phyloP scores from a whole-genome alignment of 2,797 vertebrate genomes.

The Hylomyscus alleni region DNA sequence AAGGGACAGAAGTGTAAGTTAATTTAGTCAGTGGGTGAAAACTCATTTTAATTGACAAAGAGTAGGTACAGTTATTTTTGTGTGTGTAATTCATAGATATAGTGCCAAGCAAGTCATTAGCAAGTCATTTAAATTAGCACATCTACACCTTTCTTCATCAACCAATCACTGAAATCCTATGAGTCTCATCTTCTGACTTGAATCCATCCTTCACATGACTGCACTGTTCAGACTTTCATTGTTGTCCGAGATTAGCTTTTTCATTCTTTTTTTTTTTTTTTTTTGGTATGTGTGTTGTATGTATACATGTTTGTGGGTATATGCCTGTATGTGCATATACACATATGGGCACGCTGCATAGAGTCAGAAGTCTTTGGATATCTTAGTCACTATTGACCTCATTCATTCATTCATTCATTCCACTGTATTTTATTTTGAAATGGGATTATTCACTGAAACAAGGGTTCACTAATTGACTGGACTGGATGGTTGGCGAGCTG shows the following conservation, averaged over 20 bases:
- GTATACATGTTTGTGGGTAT: neutral
- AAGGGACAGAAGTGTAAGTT: neutral
- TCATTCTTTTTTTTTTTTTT: neutral
- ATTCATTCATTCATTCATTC: neutral
- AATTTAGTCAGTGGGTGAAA: conserved; percentile 58
- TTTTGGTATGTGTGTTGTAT: neutral
- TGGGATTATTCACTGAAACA: neutral
- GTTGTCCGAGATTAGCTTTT: neutral
- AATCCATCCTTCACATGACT: neutral
- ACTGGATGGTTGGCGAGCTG: neutral
- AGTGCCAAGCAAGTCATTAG: neutral
- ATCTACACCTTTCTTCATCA: neutral
- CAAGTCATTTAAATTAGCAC: neutral
- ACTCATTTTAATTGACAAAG: conserved; percentile 61
- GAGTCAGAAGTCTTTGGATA: neutral
- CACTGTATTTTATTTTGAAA: neutral
- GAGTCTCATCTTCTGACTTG: neutral
- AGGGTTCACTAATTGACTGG: neutral
- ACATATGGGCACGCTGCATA: neutral
- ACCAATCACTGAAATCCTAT: neutral
- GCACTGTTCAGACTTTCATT: neutral
- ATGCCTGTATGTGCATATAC: neutral
- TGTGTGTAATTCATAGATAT: neutral
- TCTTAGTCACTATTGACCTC: neutral
- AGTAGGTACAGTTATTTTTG: conserved; percentile 39